Evolutionary conservation across 2,797 vertebrate genomes (phyloP), one percentile per base, ranked within the genome.

Genomic region (Amazona ochrocephala): DNA sequence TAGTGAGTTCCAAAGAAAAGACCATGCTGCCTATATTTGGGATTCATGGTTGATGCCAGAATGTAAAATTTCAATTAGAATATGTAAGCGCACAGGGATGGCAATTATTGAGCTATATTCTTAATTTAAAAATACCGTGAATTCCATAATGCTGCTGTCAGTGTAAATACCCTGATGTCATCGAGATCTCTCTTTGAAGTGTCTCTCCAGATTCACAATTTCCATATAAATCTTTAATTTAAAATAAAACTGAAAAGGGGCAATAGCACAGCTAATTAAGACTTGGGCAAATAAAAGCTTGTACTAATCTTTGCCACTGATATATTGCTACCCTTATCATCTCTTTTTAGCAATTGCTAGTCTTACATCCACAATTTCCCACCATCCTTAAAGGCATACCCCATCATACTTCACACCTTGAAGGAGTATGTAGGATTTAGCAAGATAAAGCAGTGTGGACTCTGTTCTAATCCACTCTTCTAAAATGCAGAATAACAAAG

Each of bases 91-190:
- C 53, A 78, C 75, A 72, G 70, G 22, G 47, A 84, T 95, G 74
- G 60, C 84, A 96, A 80, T 95, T 96, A 94, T 39, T 84, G 39
- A 76, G 58, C 90, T 68, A 67, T 56, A 65, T 89, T 61, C 62
- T 94, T 96, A 89, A 94, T 87, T 93, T 95, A 44, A 92, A 98
- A 95, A 78, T 79, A 67, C 61, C 72, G 34, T 54, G 56, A 74
- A 78, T 79, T 90, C 94, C 67, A 37, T 80, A 87, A 50, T 87
- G 64, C n/a, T 93, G 7, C 54, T 91, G 48, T 95, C 58, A 83
- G 26, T 89, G 47, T 87, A 92, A 95, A 92, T 93, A 87, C 73
- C 78, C 73, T 41, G 41, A 73, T 89, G 76, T 83, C 87, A 61
- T 90, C 82, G 51, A 71, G 72, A 60, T 80, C 44, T 87, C 12